phyloP scores from a whole-genome alignment of 2,888 invertebrate genomes.

The Amphipyra tragopoginis region DNA sequence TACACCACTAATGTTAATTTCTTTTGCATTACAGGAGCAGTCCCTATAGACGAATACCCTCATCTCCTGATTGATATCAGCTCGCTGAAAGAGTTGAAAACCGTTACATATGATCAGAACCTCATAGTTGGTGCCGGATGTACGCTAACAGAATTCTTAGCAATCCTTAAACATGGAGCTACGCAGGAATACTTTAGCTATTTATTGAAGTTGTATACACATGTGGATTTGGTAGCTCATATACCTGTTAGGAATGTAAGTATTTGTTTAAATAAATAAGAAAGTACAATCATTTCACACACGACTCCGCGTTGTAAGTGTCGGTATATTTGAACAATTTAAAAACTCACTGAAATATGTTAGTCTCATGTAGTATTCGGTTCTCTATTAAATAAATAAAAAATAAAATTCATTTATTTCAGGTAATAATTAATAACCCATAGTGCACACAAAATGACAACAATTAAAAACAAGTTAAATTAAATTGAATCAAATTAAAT shows the following conservation, averaged over 20 bases:
- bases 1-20: neutral
- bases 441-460: too few species aligned
- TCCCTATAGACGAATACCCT: conserved; percentile 75
- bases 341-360: too few species aligned
- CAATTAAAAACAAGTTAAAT: too few species aligned
- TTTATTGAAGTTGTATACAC: conserved; percentile 88
- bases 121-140: conserved; percentile 90
- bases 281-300: neutral
- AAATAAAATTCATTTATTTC: too few species aligned
- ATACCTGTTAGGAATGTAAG: conserved; percentile 93
- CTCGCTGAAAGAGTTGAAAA: conserved; percentile 88
- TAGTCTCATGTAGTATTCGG: too few species aligned
- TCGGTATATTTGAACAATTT: too few species aligned
- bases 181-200: conserved; percentile 88
- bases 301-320: too few species aligned
- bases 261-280: conserved; percentile 6
- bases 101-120: conserved; percentile 73
- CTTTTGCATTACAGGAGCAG: conserved; percentile 71
- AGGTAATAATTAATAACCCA: too few species aligned
- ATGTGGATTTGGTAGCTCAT: conserved; percentile 92
- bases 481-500: too few species aligned
- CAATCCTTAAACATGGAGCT: conserved; percentile 76
- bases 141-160: conserved; percentile 87
- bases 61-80: conserved; percentile 90
- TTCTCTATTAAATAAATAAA: too few species aligned